phyloP scores from a whole-genome alignment of 2,888 invertebrate genomes.

The Plebejus melissa region DNA sequence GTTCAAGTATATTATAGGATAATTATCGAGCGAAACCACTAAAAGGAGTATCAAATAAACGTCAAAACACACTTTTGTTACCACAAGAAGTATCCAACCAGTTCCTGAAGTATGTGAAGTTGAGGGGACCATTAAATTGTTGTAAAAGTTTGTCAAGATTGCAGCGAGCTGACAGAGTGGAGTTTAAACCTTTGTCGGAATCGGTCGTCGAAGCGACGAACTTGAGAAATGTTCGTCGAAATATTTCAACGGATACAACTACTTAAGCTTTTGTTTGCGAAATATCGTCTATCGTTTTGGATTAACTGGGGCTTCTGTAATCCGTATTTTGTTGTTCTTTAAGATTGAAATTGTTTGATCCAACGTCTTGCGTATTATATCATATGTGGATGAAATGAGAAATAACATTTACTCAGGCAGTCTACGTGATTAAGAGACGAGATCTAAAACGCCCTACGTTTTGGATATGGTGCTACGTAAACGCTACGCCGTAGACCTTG shows the following conservation, averaged over 20 bases:
- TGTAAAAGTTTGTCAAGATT: constrained; percentile 13
- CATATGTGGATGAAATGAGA: neutral
- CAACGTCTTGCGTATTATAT: neutral
- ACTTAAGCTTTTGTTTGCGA: constrained; percentile 16
- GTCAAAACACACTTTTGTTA: neutral
- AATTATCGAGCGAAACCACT: too few relatives aligned
- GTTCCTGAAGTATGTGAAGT: neutral
- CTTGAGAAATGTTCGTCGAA: constrained; percentile 15
- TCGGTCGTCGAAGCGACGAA: constrained; percentile 11
- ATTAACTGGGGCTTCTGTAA: neutral
- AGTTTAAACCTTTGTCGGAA: constrained; percentile 25
- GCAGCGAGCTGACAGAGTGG: constrained; percentile 21
- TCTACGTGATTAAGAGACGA: neutral
- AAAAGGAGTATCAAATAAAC: neutral
- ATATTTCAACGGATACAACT: constrained; percentile 16
- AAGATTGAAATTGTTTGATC: neutral
- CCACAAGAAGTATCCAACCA: neutral
- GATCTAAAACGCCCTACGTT: too few relatives aligned
- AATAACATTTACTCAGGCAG: neutral
- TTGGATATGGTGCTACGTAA: too few relatives aligned
- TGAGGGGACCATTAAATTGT: neutral
- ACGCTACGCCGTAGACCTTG: too few relatives aligned
- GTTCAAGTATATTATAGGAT: too few relatives aligned
- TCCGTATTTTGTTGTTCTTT: neutral
- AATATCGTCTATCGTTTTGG: constrained; percentile 14